phyloP scores from a whole-genome alignment of 2,113 vertebrate species.

The Amphiprion percula region DNA sequence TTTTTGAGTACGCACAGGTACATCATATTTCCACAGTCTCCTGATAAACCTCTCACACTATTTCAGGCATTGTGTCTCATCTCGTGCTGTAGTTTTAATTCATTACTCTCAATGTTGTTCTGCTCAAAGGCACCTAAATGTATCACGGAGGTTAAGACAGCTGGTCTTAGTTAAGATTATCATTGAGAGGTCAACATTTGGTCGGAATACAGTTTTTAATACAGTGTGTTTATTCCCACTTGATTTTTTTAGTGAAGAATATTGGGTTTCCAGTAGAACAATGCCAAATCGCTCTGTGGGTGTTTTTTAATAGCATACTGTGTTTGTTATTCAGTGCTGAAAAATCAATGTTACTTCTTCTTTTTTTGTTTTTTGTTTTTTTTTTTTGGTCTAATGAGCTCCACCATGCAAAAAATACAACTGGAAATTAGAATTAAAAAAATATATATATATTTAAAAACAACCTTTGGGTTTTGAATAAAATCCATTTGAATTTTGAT shows the following conservation, averaged over 20 bases:
- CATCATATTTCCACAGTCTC: background rate
- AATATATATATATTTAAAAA: background rate
- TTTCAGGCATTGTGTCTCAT: too few species aligned
- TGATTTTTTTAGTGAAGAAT: slow-evolving; percentile 43
- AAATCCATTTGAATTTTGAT: background rate
- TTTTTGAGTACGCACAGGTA: background rate
- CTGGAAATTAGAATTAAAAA: slow-evolving; percentile 20
- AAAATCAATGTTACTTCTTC: slow-evolving; percentile 54
- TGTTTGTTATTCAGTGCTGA: slow-evolving; percentile 55
- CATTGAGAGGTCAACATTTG: slow-evolving; percentile 15
- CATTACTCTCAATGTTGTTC: background rate
- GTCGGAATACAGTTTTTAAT: slow-evolving; percentile 47
- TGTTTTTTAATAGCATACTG: slow-evolving; percentile 67
- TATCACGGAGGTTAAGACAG: slow-evolving; percentile 12
- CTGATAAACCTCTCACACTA: background rate
- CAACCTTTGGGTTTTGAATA: background rate
- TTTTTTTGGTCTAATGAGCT: slow-evolving; percentile 13
- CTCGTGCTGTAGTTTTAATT: background rate
- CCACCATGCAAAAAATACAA: slow-evolving; percentile 6
- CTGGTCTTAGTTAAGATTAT: slow-evolving; percentile 4
- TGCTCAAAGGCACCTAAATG: background rate
- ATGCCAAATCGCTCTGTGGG: slow-evolving; percentile 66
- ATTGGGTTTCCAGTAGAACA: slow-evolving; percentile 58
- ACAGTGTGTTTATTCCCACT: slow-evolving; percentile 48
- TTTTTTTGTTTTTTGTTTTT: slow-evolving; percentile 11